phyloP scores from a whole-genome alignment of 2,797 vertebrate species.

The Hirundo rustica region DNA sequence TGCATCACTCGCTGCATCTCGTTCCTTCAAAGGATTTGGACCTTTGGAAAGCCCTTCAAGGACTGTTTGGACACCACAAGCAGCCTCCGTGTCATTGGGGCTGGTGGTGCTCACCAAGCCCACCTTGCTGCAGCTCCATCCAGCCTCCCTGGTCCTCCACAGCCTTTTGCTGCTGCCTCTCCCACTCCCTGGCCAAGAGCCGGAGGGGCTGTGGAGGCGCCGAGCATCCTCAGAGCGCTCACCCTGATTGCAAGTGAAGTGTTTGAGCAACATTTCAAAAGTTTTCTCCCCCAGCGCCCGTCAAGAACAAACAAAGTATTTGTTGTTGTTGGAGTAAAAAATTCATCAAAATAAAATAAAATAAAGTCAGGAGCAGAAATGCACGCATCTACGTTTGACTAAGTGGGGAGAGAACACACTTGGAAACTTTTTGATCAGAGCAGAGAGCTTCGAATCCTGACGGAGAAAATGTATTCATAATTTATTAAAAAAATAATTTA shows the following conservation, averaged over 20 bases:
- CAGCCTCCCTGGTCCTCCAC: neutral
- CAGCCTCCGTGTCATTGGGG: rapidly evolving
- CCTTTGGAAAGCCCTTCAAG: neutral
- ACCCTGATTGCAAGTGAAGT: constrained; percentile 21
- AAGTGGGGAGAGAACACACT: constrained; percentile 37
- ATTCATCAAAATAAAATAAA: constrained; percentile 71
- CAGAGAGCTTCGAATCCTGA: constrained; percentile 53
- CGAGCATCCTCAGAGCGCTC: neutral
- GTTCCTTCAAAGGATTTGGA: neutral
- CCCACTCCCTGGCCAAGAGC: rapidly evolving
- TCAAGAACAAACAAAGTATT: constrained; percentile 69
- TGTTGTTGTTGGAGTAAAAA: constrained; percentile 65
- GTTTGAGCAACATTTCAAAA: constrained; percentile 34
- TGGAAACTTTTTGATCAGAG: constrained; percentile 71
- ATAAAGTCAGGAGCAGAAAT: constrained; percentile 32
- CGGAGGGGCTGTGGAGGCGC: neutral
- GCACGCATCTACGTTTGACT: constrained; percentile 44
- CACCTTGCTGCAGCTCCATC: neutral
- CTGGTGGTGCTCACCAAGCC: neutral
- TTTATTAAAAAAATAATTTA: constrained; percentile 69
- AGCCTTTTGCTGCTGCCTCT: neutral
- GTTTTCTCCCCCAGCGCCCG: neutral
- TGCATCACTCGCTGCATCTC: neutral
- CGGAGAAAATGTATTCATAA: constrained; percentile 60
- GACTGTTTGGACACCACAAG: neutral